A percentile compares a stretch with the other conserved stretches of the same genome.
Conservation (phyloP, 2,888 invertebrate genomes). For the Lycocerus yunnanus region DNA sequence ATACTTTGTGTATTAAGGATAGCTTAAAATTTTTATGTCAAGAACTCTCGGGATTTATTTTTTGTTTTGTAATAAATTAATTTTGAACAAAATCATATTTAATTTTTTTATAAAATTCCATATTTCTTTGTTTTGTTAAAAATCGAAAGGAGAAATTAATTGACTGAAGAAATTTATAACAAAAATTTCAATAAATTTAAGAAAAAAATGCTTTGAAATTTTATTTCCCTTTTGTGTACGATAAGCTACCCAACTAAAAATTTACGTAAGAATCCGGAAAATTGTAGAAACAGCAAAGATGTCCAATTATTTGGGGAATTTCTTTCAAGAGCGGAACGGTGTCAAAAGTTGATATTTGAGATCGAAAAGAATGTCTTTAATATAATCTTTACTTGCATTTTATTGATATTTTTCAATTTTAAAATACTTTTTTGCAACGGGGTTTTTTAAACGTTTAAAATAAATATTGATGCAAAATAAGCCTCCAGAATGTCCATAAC, state of each 20-base stretch:
- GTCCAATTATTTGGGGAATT: neutral
- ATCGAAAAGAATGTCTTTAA: neutral
- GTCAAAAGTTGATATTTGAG: neutral
- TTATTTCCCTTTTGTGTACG: neutral
- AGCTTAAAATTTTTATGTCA: no score
- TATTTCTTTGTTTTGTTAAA: neutral
- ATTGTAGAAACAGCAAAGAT: neutral
- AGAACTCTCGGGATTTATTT: no score
- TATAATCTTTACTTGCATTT: neutral
- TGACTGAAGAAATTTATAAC: neutral
- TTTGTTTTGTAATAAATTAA: no score
- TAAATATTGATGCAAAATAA: no score
- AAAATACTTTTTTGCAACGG: neutral
- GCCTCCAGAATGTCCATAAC: no score
- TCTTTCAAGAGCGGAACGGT: neutral
- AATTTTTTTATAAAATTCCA: no score
- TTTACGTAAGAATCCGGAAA: neutral
- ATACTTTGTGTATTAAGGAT: no score
- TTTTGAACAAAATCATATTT: no score
- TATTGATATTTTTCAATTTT: neutral
- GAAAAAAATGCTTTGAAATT: neutral
- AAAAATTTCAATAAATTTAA: neutral
- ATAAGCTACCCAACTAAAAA: neutral
- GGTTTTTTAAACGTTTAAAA: neutral
- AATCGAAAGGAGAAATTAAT: neutral